Evolutionary conservation across 2,888 invertebrate genomes (phyloP).

Genomic region (Myopa testacea): DNA sequence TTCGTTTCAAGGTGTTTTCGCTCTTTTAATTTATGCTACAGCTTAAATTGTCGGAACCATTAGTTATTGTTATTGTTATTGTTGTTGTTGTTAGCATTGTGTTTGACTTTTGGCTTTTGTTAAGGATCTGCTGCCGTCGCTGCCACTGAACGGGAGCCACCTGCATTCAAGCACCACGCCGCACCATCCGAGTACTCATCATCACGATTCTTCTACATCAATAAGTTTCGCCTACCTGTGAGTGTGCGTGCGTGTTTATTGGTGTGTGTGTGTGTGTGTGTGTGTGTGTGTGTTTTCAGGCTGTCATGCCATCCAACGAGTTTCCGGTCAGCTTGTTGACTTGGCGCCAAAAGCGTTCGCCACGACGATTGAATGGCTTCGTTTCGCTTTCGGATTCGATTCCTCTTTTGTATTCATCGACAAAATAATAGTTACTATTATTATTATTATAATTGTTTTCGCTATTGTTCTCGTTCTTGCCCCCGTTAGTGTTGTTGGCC

Average conservation of each 20-base stretch:
- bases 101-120: conserved; percentile 10
- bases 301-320: conserved; percentile 14
- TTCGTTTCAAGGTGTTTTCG: not conserved
- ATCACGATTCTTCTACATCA: not conserved
- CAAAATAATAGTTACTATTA: conserved; percentile 30
- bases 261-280: not conserved
- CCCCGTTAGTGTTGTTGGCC: not conserved
- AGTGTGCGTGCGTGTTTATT: not conserved
- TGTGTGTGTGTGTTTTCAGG: not conserved
- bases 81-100: conserved; percentile 15
- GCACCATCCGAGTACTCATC: not conserved
- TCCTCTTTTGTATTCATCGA: conserved; percentile 19
- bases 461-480: conserved; percentile 6
- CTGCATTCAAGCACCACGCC: not conserved
- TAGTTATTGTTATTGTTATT: conserved; percentile 13
- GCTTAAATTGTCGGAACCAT: conserved; percentile 30
- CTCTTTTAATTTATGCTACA: conserved; percentile 23
- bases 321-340: conserved; percentile 8
- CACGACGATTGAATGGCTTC: not conserved
- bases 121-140: not conserved
- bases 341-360: not conserved
- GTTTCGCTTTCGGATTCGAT: conserved; percentile 13
- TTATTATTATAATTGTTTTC: conserved; percentile 30
- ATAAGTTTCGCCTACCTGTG: too few relatives aligned
- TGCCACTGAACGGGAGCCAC: not conserved